phyloP scores from a whole-genome alignment of 92 coral and sea anemone species.

The Plumapathes pennacea region DNA sequence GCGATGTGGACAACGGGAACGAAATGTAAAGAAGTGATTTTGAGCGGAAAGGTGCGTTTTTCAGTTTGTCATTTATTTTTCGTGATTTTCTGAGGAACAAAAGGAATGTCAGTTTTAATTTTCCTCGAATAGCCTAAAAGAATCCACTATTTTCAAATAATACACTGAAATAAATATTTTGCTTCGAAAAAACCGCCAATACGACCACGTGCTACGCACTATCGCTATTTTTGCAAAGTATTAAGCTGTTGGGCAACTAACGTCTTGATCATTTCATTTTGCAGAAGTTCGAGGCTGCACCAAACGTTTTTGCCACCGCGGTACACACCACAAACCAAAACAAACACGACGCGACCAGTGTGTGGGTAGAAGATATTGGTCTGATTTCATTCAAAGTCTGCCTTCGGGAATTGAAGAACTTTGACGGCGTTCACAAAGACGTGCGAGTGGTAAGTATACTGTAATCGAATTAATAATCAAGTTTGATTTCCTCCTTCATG shows the following conservation, averaged over 20 bases:
- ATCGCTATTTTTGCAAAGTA: not conserved
- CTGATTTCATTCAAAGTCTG: conserved; percentile 50
- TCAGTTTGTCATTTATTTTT: too few relatives aligned
- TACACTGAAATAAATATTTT: too few relatives aligned
- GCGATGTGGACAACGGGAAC: conserved; percentile 78
- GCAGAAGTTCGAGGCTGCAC: conserved; percentile 25
- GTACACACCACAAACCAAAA: conserved; percentile 31
- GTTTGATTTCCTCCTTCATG: not conserved
- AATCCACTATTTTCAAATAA: too few relatives aligned
- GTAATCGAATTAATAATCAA: not conserved
- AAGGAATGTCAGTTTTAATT: too few relatives aligned
- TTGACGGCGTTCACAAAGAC: conserved; percentile 61
- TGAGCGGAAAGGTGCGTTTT: conserved; percentile 38
- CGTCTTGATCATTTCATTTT: too few relatives aligned
- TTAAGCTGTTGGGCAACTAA: too few relatives aligned
- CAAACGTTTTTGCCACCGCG: conserved; percentile 60
- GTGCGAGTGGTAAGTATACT: conserved; percentile 34
- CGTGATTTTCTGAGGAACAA: too few relatives aligned
- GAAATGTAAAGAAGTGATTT: conserved; percentile 40
- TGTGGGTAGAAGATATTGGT: conserved; percentile 57
- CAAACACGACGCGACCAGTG: conserved; percentile 53
- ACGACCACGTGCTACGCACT: too few relatives aligned
- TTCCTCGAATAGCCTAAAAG: too few relatives aligned
- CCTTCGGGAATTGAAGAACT: conserved; percentile 66
- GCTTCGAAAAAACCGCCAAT: too few relatives aligned